Evolutionary conservation across 1,140 invertebrate species (phyloP).

Genomic region (honey bee (Apis mellifera)): DNA sequence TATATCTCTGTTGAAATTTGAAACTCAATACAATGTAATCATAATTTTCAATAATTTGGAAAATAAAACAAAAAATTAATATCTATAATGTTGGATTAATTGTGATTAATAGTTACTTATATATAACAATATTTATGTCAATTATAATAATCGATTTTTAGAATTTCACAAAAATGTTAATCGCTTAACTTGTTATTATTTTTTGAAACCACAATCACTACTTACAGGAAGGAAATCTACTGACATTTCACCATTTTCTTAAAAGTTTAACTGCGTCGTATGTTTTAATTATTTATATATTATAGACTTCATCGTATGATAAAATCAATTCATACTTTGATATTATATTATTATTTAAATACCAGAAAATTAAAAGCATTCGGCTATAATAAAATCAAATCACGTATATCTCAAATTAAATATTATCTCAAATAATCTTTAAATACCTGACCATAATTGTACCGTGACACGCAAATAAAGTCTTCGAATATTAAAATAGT

Average conservation of each 20-base stretch:
- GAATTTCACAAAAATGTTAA: background rate
- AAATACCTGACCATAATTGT: conserved; percentile 8
- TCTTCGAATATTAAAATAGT: conserved; percentile 3
- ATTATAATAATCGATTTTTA: background rate
- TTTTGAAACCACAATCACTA: background rate
- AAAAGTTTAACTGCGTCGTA: background rate
- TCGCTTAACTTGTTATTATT: background rate
- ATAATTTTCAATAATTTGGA: background rate
- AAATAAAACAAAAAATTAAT: background rate
- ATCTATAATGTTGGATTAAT: background rate
- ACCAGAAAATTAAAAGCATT: background rate
- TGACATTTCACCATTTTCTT: background rate
- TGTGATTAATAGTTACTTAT: background rate
- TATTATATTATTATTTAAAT: background rate
- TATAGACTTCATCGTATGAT: no score
- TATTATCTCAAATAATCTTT: background rate
- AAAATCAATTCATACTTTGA: no score
- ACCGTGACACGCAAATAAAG: conserved; percentile 32
- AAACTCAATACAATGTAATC: no score
- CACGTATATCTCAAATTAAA: background rate
- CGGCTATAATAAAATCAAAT: background rate
- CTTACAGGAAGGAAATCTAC: no score
- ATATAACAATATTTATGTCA: no score
- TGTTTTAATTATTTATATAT: no score
- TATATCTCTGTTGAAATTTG: background rate